Base-by-base conservation (phyloP, 2,797 vertebrate species). In the Diplodus puntazzo region DNA sequence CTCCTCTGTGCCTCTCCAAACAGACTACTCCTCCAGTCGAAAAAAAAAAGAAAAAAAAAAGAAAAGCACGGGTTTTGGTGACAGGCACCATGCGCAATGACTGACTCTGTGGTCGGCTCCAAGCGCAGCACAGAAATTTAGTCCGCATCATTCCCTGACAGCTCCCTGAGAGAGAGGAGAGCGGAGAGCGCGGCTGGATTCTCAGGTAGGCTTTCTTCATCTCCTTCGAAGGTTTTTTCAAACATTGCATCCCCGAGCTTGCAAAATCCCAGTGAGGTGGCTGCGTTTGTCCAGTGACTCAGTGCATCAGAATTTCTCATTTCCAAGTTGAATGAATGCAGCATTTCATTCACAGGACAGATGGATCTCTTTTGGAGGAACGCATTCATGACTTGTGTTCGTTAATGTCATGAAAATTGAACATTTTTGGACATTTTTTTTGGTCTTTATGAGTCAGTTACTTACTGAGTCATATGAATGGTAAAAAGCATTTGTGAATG, bases 61-160 rank as follows among this genome's bases (percentile, higher is more conserved):
- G 39, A 83, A 61, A 79, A 69, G 5, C 76, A 49, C 53, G 10
- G 69, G 54, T 69, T 85, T 83, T 73, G 69, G 83, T 92, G 93
- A 89, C 87, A 81, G 81, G 88, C 81, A 87, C 87, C 91, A 87
- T 94, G 91, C 92, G 92, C 92, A 93, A 81, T 89, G 90, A 92
- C 77, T 92, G 89, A 90, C 79, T 86, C 82, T 23, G 79, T 73
- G 76, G 60, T 77, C 60, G 69, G 62, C 75, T 86, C 83, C 80
- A 53, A 71, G 83, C 75, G 81, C 82, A 72, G 91, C 90, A 87
- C 89, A 87, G 73, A 87, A 50, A 90, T 84, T 84, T 82, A 93
- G 88, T 90, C 89, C 77, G 92, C 94, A 94, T 91, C 89, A 89
- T 92, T 93, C 86, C 79, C 90, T 88, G 92, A 89, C 88, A 92